Conservation (phyloP, 2,888 invertebrate genomes). For the Slavum lentiscoides region DNA sequence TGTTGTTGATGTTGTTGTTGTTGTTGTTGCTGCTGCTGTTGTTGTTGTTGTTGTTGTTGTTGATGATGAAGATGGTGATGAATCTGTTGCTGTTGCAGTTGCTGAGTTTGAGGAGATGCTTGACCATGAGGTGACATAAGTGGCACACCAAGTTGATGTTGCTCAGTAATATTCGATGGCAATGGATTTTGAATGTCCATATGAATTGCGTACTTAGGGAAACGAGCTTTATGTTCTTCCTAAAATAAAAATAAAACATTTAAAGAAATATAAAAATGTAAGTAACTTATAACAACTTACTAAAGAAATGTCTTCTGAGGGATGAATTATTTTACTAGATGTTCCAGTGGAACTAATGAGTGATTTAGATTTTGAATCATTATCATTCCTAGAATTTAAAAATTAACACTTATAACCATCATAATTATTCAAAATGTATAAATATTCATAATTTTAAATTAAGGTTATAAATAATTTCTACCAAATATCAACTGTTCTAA, state of each 20-base stretch:
- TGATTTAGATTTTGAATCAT: constrained; percentile 59
- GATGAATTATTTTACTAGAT: constrained; percentile 88
- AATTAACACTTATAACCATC: background rate
- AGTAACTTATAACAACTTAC: constrained; percentile 59
- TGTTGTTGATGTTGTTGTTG: constrained; percentile 59
- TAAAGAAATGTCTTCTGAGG: constrained; percentile 86
- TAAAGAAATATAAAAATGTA: background rate
- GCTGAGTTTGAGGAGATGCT: constrained; percentile 43
- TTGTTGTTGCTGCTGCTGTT: constrained; percentile 59
- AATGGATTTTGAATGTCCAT: constrained; percentile 32
- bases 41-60: constrained; percentile 58
- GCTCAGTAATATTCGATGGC: constrained; percentile 28
- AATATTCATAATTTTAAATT: background rate
- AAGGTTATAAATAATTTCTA: no score
- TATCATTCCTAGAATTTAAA: constrained; percentile 31
- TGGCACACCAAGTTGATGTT: constrained; percentile 45
- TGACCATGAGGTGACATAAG: constrained; percentile 49
- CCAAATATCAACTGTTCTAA: background rate
- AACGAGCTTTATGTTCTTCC: constrained; percentile 78
- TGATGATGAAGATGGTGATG: constrained; percentile 57
- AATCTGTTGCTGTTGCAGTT: constrained; percentile 39
- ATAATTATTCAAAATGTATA: constrained; percentile 4
- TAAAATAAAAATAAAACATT: constrained; percentile 59
- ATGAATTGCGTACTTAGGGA: constrained; percentile 65
- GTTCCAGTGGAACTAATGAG: constrained; percentile 80